A percentile compares a stretch with the other conserved stretches of the same genome.
phyloP scores from a whole-genome alignment of 2,797 vertebrate species.

The Eurystomus glaucurus region DNA sequence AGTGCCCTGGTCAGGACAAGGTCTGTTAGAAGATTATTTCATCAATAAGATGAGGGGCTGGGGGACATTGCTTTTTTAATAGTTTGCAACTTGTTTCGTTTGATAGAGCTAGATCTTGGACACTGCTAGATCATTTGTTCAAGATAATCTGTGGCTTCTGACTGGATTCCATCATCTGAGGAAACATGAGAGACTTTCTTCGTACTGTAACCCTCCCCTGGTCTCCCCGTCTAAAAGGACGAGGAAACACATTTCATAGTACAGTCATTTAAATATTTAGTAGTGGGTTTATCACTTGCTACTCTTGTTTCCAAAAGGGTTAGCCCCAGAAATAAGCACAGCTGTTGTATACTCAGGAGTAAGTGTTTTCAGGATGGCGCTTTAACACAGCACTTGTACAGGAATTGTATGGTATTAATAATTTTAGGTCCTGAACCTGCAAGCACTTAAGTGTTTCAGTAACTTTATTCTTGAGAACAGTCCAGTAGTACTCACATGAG shows the following conservation, averaged over 20 bases:
- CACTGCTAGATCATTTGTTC: not conserved
- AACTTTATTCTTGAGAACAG: conserved; percentile 55
- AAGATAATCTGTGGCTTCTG: not conserved
- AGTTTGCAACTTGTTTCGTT: not conserved
- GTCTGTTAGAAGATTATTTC: not conserved
- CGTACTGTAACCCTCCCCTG: not conserved
- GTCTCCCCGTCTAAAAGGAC: not conserved
- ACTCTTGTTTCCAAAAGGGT: conserved; percentile 47
- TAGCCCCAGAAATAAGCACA: conserved; percentile 36
- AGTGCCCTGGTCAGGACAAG: not conserved
- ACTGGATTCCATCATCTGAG: not conserved
- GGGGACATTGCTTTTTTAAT: not conserved
- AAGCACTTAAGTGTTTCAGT: not conserved
- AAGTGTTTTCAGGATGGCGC: conserved; percentile 32
- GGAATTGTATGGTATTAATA: conserved; percentile 28
- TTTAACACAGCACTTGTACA: conserved; percentile 38
- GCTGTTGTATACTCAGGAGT: not conserved
- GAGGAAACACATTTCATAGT: not conserved
- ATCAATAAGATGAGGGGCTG: not conserved
- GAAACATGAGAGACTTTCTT: conserved; percentile 1
- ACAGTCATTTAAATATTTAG: conserved; percentile 2
- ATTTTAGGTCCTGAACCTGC: conserved; percentile 55
- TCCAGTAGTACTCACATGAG: not conserved
- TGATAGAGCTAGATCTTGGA: not conserved
- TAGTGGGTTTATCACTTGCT: not conserved